phyloP scores from a whole-genome alignment of 2,113 vertebrate species.

The Ancistrus triradiatus region DNA sequence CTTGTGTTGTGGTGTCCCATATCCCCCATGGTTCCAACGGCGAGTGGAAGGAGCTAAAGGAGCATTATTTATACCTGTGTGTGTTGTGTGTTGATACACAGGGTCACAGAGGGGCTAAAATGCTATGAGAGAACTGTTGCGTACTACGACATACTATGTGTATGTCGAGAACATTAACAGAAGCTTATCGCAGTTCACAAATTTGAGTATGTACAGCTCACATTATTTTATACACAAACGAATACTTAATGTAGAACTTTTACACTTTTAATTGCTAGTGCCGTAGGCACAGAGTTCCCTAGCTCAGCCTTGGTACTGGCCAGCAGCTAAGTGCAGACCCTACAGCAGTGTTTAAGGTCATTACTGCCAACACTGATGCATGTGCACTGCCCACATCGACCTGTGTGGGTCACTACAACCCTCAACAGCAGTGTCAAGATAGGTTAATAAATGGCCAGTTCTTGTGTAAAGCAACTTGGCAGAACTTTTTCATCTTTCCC shows the following conservation, averaged over 20 bases:
- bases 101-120: background rate
- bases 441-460: conserved; percentile 80
- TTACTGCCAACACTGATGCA: conserved; percentile 31
- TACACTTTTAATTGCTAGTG: background rate
- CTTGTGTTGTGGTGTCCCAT: too few species aligned
- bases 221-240: too few species aligned
- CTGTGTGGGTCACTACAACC: conserved; percentile 57
- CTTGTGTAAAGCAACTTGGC: conserved; percentile 74
- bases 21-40: too few species aligned
- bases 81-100: too few species aligned
- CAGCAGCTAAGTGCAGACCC: conserved; percentile 11
- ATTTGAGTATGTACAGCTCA: too few species aligned
- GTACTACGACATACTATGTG: too few species aligned
- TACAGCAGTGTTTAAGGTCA: conserved; percentile 12
- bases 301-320: background rate
- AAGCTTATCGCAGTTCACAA: conserved; percentile 3
- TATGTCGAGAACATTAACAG: too few species aligned
- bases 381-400: conserved; percentile 53
- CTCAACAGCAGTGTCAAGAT: conserved; percentile 68
- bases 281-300: background rate
- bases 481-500: conserved; percentile 57
- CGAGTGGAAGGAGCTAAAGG: too few species aligned
- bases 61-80: too few species aligned
- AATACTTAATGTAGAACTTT: conserved; percentile 2
- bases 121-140: background rate